Base-by-base conservation (phyloP, 2,797 vertebrate genomes). In the Falco peregrinus region DNA sequence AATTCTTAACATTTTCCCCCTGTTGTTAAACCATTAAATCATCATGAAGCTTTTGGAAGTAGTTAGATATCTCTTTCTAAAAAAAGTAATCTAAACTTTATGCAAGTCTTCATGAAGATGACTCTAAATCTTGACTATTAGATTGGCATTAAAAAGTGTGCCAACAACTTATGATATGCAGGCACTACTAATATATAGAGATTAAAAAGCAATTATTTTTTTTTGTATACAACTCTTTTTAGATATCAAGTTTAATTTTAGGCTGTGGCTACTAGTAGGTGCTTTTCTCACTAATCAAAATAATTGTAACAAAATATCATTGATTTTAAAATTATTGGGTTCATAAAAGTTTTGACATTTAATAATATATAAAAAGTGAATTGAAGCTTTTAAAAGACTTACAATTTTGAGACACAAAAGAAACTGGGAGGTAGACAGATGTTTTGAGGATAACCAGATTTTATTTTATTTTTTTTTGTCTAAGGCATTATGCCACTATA, bases 401-500 rank as follows among this genome's bases (percentile, higher is more conserved):
- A 84, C 26, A 1, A 56, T 71, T 96, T 91, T 87, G 87, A 95
- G 84, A 96, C 94, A 89, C 87, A 90, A 97, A 97, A 92, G 95
- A 96, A 97, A 96, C 77, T 87, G 97, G 98, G 98, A 98, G 97
- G 97, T 98, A 98, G 97, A 97, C 95, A 95, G 95, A 96, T 94
- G 90, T 94, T 96, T 69, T 95, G 96, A 97, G 97, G 97, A 97
- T 92, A 97, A 97, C 96, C 93, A 51, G 95, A 87, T 87, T 33
- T 15, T 39, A 37, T 53, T 39, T 37, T 84, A 84, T 26, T 15
- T 57, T 39, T 41, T 87, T 93, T 89, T 87, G 70, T 81, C 92
- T 95, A 95, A 96, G 95, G 96, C 96, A 45, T 85, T 24, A 48
- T 80, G 95, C 97, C 94, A 59, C 59, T 37, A 8, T 70, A 11